Evolutionary conservation across 2,888 invertebrate species (phyloP).

Genomic region (Acholoe squamosa): DNA sequence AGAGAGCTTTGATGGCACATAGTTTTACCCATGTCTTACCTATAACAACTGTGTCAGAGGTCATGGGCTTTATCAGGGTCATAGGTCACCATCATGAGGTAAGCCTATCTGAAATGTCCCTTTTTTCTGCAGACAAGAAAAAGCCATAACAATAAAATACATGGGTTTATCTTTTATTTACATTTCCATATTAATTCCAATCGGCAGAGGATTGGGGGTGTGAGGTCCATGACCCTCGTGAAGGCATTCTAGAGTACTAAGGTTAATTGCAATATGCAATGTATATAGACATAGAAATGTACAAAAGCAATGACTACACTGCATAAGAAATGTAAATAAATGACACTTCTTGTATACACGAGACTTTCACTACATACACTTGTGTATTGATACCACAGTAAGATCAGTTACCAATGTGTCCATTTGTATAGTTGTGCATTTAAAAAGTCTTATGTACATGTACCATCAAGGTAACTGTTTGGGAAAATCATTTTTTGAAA

Average conservation of each 20-base stretch:
- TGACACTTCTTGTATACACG: neutral
- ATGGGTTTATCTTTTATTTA: neutral
- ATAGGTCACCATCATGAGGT: too few species aligned
- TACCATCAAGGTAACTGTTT: neutral
- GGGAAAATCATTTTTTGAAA: too few species aligned
- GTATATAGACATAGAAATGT: slow-evolving; percentile 27
- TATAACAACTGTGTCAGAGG: too few species aligned
- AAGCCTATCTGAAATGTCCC: too few species aligned
- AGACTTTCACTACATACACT: neutral
- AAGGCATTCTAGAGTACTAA: slow-evolving; percentile 4
- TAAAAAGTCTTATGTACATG: neutral
- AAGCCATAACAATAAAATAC: neutral
- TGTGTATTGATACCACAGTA: neutral
- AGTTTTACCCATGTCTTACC: too few species aligned
- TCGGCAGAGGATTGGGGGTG: neutral
- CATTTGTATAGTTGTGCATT: neutral
- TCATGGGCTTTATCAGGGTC: too few species aligned
- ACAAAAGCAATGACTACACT: neutral
- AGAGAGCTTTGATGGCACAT: too few species aligned
- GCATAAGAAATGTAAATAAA: neutral
- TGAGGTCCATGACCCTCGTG: neutral
- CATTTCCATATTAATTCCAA: neutral
- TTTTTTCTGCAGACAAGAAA: too few species aligned
- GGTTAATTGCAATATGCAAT: neutral
- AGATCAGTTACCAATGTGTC: neutral